Conservation (phyloP, 1,140 invertebrate genomes). For the Scaptomyza montana region DNA sequence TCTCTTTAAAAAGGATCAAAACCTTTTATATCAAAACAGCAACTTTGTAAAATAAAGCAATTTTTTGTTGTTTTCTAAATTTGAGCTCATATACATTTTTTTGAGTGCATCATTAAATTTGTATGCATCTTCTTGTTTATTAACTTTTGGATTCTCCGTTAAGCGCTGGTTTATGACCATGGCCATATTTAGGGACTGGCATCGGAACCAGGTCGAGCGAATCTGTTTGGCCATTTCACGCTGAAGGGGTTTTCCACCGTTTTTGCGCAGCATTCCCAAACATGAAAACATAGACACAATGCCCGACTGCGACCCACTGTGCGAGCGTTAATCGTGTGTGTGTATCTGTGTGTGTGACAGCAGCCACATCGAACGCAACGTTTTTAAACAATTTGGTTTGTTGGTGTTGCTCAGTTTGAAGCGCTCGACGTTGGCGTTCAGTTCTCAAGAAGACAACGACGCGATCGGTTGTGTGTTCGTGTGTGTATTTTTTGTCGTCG, state of each 20-base stretch:
- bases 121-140: conserved; percentile 32
- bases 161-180: conserved; percentile 46
- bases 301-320: conserved; percentile 55
- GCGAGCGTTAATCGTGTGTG: conserved; percentile 31
- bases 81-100: not conserved
- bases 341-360: conserved; percentile 4
- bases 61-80: not conserved
- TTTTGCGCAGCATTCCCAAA: conserved; percentile 34
- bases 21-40: no score
- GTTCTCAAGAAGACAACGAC: conserved; percentile 73
- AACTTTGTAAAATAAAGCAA: no score
- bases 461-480: conserved; percentile 60
- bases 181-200: conserved; percentile 29
- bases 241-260: conserved; percentile 45
- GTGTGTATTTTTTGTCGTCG: conserved; percentile 4
- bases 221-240: conserved; percentile 24
- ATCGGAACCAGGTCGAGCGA: conserved; percentile 18
- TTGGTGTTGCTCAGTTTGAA: conserved; percentile 38
- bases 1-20: no score
- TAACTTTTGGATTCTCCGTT: conserved; percentile 43
- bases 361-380: conserved; percentile 1
- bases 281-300: not conserved
- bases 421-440: conserved; percentile 70
- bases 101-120: conserved; percentile 32
- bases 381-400: conserved; percentile 28